Conservation (phyloP, 2,113 vertebrate genomes). For the Rhinichthys klamathensis region DNA sequence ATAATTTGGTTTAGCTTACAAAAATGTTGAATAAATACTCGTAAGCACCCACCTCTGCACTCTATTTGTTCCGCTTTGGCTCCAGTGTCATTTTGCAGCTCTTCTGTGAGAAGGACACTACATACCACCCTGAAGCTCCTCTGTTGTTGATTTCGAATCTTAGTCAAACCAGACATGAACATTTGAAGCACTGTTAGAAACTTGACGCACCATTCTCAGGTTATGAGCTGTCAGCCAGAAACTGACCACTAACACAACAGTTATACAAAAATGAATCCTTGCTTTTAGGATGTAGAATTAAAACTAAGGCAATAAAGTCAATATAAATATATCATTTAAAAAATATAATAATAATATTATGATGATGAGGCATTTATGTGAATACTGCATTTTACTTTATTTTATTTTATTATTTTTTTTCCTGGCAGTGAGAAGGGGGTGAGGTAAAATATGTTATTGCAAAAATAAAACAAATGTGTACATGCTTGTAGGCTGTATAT, state of each 20-base stretch:
- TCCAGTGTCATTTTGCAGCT: neutral
- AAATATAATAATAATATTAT: neutral
- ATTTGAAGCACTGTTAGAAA: constrained; percentile 9
- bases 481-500: too few relatives aligned
- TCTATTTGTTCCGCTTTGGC: constrained; percentile 40
- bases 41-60: neutral
- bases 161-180: constrained; percentile 40
- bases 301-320: neutral
- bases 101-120: constrained; percentile 13
- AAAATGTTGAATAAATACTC: constrained; percentile 5
- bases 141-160: constrained; percentile 47
- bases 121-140: constrained; percentile 44
- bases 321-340: neutral
- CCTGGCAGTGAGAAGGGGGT: too few relatives aligned
- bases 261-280: neutral
- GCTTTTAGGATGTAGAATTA: neutral
- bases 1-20: constrained; percentile 20
- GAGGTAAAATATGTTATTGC: too few relatives aligned
- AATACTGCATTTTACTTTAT: too few relatives aligned
- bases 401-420: too few relatives aligned
- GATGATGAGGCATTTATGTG: too few relatives aligned
- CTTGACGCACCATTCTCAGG: neutral
- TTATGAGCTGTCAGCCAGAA: neutral
- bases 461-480: too few relatives aligned
- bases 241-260: neutral